A percentile compares a stretch with the other conserved stretches of the same genome.
phyloP scores from a whole-genome alignment of 2,113 vertebrate genomes.

The Misgurnus mizolepis region DNA sequence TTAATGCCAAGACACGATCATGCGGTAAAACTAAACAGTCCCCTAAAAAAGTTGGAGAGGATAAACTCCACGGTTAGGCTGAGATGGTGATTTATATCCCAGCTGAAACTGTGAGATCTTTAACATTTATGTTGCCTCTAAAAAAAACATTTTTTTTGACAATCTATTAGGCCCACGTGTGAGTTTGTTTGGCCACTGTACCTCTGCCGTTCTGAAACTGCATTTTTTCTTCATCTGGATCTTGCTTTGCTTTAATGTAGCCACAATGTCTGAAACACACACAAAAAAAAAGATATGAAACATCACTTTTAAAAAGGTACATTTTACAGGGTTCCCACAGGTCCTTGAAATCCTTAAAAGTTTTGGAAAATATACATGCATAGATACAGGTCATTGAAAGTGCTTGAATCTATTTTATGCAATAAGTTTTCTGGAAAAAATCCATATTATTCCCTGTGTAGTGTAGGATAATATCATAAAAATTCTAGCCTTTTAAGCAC shows the following conservation, averaged over 20 bases:
- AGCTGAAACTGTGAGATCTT: background rate
- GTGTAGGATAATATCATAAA: too few species aligned
- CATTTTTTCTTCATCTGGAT: conserved; percentile 84
- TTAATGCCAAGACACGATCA: background rate
- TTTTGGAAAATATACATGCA: too few species aligned
- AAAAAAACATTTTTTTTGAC: conserved; percentile 10
- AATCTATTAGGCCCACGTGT: background rate
- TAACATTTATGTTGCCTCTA: conserved; percentile 21
- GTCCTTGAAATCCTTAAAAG: too few species aligned
- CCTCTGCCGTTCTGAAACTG: conserved; percentile 82
- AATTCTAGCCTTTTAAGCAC: too few species aligned
- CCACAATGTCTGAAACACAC: conserved; percentile 77
- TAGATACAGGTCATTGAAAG: too few species aligned
- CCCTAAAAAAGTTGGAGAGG: conserved; percentile 17
- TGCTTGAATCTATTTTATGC: too few species aligned
- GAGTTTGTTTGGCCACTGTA: conserved; percentile 50
- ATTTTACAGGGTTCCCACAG: background rate
- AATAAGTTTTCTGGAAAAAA: too few species aligned
- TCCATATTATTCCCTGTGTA: too few species aligned
- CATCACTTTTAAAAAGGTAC: background rate
- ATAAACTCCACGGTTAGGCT: conserved; percentile 10
- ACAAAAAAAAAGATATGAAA: conserved; percentile 37
- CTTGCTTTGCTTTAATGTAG: conserved; percentile 84
- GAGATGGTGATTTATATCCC: conserved; percentile 22
- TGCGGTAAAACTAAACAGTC: conserved; percentile 28